Conservation (phyloP, 2,888 invertebrate genomes). For the Resseliella maxima region DNA sequence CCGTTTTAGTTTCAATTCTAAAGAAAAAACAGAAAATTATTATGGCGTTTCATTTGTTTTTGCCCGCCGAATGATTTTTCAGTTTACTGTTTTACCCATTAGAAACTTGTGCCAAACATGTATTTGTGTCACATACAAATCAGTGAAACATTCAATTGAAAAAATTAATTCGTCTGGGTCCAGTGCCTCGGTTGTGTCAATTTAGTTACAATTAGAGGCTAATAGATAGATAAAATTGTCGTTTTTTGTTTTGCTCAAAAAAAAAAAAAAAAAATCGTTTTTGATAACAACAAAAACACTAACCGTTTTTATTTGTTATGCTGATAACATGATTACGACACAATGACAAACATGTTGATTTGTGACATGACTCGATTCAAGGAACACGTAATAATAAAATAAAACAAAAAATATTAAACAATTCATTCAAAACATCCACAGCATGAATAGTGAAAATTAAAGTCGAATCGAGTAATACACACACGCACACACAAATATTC, state of each 20-base stretch:
- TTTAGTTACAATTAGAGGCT: constrained; percentile 4
- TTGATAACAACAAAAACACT: not conserved
- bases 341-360: too few relatives aligned
- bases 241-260: too few relatives aligned
- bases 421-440: not conserved
- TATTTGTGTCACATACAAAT: constrained; percentile 5
- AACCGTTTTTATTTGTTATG: too few relatives aligned
- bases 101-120: not conserved
- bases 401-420: not conserved
- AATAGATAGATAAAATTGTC: not conserved
- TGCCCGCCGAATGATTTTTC: too few relatives aligned
- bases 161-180: constrained; percentile 17
- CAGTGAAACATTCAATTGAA: not conserved
- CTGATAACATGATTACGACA: too few relatives aligned
- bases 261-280: too few relatives aligned
- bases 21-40: too few relatives aligned
- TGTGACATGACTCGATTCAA: too few relatives aligned
- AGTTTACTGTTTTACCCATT: not conserved
- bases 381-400: too few relatives aligned
- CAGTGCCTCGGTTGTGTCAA: not conserved
- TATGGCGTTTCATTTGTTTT: constrained; percentile 30
- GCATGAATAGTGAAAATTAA: not conserved
- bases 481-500: too few relatives aligned
- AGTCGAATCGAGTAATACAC: not conserved
- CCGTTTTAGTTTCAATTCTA: constrained; percentile 40